phyloP scores from a whole-genome alignment of 1,140 invertebrate genomes.

The Heliconius melpomene region DNA sequence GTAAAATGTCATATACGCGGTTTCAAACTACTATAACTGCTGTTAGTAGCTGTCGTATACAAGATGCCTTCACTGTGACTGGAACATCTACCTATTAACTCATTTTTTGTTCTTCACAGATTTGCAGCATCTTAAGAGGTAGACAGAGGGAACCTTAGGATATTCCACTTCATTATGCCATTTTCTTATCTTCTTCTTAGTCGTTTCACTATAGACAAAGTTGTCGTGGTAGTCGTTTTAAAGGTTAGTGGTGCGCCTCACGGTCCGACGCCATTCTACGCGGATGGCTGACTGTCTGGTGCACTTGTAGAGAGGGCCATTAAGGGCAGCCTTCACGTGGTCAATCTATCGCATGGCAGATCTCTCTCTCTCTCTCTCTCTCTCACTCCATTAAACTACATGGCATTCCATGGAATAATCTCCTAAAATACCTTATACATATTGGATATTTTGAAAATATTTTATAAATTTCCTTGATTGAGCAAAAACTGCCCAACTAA shows the following conservation, averaged over 20 bases:
- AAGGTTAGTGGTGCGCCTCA: too few relatives aligned
- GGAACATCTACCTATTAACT: constrained; percentile 40
- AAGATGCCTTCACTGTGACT: constrained; percentile 47
- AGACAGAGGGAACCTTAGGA: background rate
- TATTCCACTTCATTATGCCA: background rate
- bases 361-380: too few relatives aligned
- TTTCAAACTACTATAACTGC: constrained; percentile 43
- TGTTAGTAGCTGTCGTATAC: constrained; percentile 44
- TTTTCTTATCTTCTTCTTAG: background rate
- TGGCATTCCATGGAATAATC: too few relatives aligned
- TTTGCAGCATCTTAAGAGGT: background rate
- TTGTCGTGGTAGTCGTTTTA: too few relatives aligned
- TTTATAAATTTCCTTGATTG: background rate
- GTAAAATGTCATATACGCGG: constrained; percentile 52
- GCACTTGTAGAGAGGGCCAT: too few relatives aligned
- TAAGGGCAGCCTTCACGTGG: too few relatives aligned
- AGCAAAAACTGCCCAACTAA: background rate
- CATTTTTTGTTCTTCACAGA: background rate
- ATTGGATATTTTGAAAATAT: background rate
- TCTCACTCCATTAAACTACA: too few relatives aligned
- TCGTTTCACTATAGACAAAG: too few relatives aligned
- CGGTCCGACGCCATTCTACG: too few relatives aligned
- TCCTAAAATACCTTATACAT: too few relatives aligned
- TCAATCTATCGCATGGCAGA: too few relatives aligned
- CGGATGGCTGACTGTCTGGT: too few relatives aligned